Evolutionary conservation across 2,797 vertebrate genomes (phyloP), one percentile per base, ranked within the genome.

Genomic region (Sitta carolinensis): DNA sequence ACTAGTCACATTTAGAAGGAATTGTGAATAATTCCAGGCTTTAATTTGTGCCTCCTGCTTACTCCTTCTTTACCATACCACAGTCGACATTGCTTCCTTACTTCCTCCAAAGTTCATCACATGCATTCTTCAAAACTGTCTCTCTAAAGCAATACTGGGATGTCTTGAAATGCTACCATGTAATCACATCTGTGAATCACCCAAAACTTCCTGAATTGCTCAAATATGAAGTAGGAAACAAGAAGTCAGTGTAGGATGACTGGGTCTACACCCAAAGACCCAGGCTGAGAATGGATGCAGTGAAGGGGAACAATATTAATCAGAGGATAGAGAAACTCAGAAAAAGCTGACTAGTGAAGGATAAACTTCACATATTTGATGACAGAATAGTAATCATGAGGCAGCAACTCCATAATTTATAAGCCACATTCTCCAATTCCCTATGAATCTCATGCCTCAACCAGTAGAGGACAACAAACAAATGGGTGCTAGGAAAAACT

Each of bases 41-140:
- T 91, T 55, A 67, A 48, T 64, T 36, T 84, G n/a, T 85, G 34
- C 58, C 62, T 87, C 68, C 30, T 75, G 64, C 47, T 83, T 77
- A 64, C 4, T 10, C 27, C 4, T 57, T 30, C 30, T 64, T 54
- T 51, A n/a, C 10, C 16, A 80, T n/a, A 51, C 9, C 45, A 38
- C 32, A 73, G 22, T 29, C 36, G 74, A 55, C 26, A 12, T 7
- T 43, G 34, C 45, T 81, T 79, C 57, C 61, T 77, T 42, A 42
- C 55, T 61, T 58, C 62, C 63, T 62, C 32, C 54, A 36, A 52
- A 69, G n/a, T 30, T 82, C 16, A 21, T n/a, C 36, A 29, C 43
- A 16, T 29, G 42, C 38, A 19, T 79, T 85, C 45, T 77, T 61
- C 93, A 78, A 59, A 70, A 18, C n/a, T 43, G 3, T 55, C n/a